Percentiles rank a stretch among this genome's conserved stretches.
Conservation (phyloP, 2,888 invertebrate species). For the Eristalis intricaria region DNA sequence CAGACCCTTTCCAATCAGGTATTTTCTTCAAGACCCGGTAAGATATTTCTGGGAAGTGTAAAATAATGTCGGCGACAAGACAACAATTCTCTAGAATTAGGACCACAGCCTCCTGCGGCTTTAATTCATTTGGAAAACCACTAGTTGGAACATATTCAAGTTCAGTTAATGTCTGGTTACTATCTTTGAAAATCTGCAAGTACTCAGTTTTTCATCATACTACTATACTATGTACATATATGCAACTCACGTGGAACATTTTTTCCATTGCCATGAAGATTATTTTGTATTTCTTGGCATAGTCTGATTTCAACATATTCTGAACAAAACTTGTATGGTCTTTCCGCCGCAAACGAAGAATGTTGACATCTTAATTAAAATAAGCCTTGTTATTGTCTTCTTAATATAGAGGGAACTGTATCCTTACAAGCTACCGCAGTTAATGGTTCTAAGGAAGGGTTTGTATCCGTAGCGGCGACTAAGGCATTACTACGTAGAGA, state of each 20-base stretch:
- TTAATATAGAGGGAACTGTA: background rate
- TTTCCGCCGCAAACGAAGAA: constrained; percentile 68
- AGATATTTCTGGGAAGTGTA: constrained; percentile 74
- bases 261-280: constrained; percentile 72
- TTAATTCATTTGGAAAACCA: constrained; percentile 68
- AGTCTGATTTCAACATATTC: constrained; percentile 68
- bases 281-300: constrained; percentile 74
- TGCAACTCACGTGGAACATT: constrained; percentile 71
- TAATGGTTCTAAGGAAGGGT: background rate
- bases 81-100: constrained; percentile 72
- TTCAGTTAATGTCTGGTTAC: constrained; percentile 67
- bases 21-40: constrained; percentile 65
- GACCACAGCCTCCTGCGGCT: constrained; percentile 68
- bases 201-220: background rate
- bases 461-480: background rate
- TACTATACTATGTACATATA: background rate
- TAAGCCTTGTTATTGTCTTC: background rate
- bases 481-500: background rate
- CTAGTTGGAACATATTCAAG: constrained; percentile 49
- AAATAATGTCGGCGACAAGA: constrained; percentile 71
- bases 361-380: constrained; percentile 66
- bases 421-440: background rate
- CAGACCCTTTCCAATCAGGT: constrained; percentile 64
- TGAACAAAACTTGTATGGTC: constrained; percentile 72
- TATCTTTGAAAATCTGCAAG: constrained; percentile 70